phyloP scores from a whole-genome alignment of 2,113 vertebrate genomes.

The Nothoprocta pentlandii region DNA sequence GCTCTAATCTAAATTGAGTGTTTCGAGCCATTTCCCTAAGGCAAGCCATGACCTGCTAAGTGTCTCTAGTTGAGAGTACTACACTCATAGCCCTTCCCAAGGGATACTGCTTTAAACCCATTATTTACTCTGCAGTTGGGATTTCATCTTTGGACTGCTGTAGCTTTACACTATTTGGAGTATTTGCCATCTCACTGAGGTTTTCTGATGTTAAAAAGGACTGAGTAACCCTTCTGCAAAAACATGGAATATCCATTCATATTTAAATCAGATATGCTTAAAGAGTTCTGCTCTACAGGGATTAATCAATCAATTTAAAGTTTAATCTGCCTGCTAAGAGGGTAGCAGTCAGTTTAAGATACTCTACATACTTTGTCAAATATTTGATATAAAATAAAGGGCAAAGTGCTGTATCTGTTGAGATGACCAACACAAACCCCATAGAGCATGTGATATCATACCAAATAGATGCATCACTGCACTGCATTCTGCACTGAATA shows the following conservation, averaged over 20 bases:
- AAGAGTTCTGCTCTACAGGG: background rate
- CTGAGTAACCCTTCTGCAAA: background rate
- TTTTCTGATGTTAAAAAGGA: background rate
- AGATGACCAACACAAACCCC: background rate
- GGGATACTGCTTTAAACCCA: background rate
- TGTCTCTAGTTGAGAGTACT: background rate
- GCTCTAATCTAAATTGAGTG: rapidly evolving
- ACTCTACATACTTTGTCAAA: background rate
- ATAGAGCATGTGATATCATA: background rate
- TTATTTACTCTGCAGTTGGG: background rate
- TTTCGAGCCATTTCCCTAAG: background rate
- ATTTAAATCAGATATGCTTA: background rate
- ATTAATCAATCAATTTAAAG: background rate
- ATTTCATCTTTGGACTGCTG: background rate
- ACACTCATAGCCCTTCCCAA: background rate
- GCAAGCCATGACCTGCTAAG: background rate
- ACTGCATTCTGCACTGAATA: background rate
- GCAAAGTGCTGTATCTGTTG: background rate
- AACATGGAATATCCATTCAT: background rate
- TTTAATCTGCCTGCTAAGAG: background rate
- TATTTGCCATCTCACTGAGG: background rate
- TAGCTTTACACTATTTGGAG: background rate
- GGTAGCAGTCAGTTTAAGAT: background rate
- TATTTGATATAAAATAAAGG: background rate
- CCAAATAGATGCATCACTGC: background rate